Base-by-base conservation (phyloP, 2,888 invertebrate species). In the Drosophila fulvimacula region DNA sequence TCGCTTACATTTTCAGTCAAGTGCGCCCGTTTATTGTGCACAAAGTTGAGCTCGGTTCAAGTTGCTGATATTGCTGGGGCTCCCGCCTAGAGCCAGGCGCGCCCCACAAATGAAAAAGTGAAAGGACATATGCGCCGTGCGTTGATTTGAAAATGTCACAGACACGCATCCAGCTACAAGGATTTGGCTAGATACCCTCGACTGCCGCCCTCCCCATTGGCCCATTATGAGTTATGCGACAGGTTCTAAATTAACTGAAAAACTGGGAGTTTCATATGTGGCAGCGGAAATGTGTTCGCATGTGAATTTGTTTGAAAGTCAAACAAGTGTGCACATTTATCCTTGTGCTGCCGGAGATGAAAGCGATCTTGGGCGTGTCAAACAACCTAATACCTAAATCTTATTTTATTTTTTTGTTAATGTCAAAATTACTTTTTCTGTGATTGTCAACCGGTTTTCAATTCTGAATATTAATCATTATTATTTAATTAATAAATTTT, bases 1-100 rank as follows among this genome's bases (percentile, higher is more conserved):
- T 82, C 80, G 89, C 88, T 81, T 79, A 89, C 81, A 87, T 81
- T 81, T 64, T 76, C 69, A 80, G 86, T 84, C 80, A 82, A 85
- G 79, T 89, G 78, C 71, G 74, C 63, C 71, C 76, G 78, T 75
- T 87, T 81, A 87, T 85, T 88, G 88, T 81, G 74, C 69, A 48
- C 55, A 70, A 79, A 68, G 81, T 80, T 67, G 63, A 56, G 73
- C 68, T 69, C 67, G 53, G 68, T 55, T 69, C 44, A 57, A 59
- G 75, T 64, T 55, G 66, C 67, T 61, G 78, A 77, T 77, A 76
- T 76, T 74, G 69, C 42, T 51, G 52, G 46, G 51, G 48, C 49
- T 51, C 41, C 24, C 38, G 39, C 34, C 42, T 24, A 10, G n/a
- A 38, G 10, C 19, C 21, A 15, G 21, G 17, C 46, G 46, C 27